Evolutionary conservation across 2,113 vertebrate genomes (phyloP).

Genomic region (Laterallus jamaicensis): DNA sequence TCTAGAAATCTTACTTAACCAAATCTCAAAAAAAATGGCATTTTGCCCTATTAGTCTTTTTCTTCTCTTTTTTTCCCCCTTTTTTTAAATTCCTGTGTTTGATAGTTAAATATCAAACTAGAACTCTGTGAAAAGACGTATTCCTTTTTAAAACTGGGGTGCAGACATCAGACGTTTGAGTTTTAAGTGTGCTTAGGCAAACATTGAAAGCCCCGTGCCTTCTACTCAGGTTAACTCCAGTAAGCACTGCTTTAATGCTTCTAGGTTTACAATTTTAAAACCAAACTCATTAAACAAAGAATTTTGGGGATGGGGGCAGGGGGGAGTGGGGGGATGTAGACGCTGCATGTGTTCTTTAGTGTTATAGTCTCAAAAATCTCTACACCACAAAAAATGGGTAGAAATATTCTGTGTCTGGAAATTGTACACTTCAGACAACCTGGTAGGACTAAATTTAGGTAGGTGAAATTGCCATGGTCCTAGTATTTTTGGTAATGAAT

Average conservation of each 20-base stretch:
- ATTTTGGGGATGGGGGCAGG: not conserved
- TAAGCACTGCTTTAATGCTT: not conserved
- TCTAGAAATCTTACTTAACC: not conserved
- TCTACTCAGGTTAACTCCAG: not conserved
- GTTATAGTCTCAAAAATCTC: not conserved
- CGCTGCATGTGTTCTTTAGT: not conserved
- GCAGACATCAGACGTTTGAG: rapidly evolving
- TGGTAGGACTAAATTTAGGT: not conserved
- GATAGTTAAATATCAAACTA: not conserved
- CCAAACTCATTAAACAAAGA: not conserved
- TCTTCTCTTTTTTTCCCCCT: not conserved
- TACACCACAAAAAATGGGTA: not conserved
- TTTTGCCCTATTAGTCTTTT: not conserved
- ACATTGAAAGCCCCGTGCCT: rapidly evolving
- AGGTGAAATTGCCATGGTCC: not conserved
- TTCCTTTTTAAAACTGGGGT: not conserved
- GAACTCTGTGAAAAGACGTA: not conserved
- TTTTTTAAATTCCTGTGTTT: not conserved
- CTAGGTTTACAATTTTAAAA: not conserved
- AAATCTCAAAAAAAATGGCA: not conserved
- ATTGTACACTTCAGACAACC: not conserved
- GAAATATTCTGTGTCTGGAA: not conserved
- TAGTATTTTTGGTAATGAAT: not conserved
- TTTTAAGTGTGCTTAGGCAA: not conserved
- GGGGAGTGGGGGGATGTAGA: not conserved